Conservation (phyloP, 2,888 invertebrate genomes). For the Ophion slaviceki region DNA sequence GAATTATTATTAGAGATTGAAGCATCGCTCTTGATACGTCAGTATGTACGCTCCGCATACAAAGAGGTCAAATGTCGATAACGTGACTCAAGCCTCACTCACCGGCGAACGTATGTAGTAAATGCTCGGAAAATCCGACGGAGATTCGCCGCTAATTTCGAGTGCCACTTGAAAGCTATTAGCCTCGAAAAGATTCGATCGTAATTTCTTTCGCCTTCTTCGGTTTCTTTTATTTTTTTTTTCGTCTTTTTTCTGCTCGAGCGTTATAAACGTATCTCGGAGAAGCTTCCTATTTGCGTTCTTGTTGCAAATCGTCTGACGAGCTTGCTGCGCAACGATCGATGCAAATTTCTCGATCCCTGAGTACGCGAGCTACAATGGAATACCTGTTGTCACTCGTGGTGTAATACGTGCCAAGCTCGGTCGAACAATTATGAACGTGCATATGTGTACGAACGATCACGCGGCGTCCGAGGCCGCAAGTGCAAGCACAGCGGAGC, state of each 20-base stretch:
- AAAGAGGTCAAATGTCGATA: background rate
- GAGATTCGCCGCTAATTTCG: constrained; percentile 10
- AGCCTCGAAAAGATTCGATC: background rate
- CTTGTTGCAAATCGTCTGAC: background rate
- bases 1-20: background rate
- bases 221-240: background rate
- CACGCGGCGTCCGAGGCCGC: background rate
- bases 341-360: constrained; percentile 18
- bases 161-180: constrained; percentile 41
- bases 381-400: constrained; percentile 15
- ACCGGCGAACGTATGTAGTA: background rate
- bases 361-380: background rate
- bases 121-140: constrained; percentile 1
- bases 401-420: constrained; percentile 13
- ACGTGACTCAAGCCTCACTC: constrained; percentile 5
- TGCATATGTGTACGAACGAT: background rate
- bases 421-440: background rate
- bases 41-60: no score
- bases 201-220: background rate
- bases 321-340: constrained; percentile 20
- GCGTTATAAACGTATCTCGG: background rate
- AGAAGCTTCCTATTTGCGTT: background rate
- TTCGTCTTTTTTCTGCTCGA: background rate
- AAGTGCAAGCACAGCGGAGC: no score
- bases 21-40: background rate